A percentile compares a stretch with the other conserved stretches of the same genome.
Evolutionary conservation across 1,140 invertebrate species (phyloP).

Genomic region (Sinella curviseta): DNA sequence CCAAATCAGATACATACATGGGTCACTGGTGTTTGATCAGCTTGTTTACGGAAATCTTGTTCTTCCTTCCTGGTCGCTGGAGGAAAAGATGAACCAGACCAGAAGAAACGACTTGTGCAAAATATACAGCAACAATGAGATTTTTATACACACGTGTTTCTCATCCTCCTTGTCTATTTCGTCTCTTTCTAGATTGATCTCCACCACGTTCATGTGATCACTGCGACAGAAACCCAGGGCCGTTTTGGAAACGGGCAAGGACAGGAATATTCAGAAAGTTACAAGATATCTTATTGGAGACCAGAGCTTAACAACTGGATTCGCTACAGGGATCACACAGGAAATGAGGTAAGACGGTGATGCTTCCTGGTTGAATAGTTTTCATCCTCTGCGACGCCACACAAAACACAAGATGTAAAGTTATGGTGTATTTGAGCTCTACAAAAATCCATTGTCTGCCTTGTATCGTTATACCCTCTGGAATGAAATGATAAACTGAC

Average conservation of each 20-base stretch:
- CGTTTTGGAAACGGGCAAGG: slow-evolving; percentile 81
- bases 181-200: slow-evolving; percentile 64
- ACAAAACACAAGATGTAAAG: not conserved
- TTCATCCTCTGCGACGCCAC: not conserved
- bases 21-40: not conserved
- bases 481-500: no score
- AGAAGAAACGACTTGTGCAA: not conserved
- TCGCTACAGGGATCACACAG: slow-evolving; percentile 67
- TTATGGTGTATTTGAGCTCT: not conserved
- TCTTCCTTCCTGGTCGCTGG: not conserved
- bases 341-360: slow-evolving; percentile 64
- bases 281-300: slow-evolving; percentile 75
- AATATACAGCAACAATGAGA: no score
- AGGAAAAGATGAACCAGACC: not conserved
- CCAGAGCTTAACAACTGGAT: slow-evolving; percentile 70
- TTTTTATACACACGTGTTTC: no score
- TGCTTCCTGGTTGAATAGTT: not conserved
- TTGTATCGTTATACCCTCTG: no score
- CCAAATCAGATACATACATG: no score
- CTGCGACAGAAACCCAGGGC: slow-evolving; percentile 76
- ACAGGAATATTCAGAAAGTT: slow-evolving; percentile 74
- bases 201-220: slow-evolving; percentile 69
- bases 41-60: not conserved
- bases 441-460: not conserved
- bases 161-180: not conserved